These are phyloP conservation scores for Tortrix viridana DNA, from an alignment of 2,888 invertebrate species.

Conservation along the genomic window DNA sequence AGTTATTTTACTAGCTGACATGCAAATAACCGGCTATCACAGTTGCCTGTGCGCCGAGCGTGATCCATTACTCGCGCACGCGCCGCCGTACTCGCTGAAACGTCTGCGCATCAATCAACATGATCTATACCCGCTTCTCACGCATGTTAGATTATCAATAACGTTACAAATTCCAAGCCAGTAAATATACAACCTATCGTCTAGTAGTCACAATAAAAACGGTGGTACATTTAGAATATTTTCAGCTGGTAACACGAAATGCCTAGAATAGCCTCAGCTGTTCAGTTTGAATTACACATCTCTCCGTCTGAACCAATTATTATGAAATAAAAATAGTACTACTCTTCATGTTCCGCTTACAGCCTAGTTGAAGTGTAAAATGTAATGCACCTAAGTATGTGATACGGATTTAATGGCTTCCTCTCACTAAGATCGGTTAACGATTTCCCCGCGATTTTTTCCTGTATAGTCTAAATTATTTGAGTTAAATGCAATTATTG, in stretches of 20 bases:
- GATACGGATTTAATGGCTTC: constrained; percentile 24
- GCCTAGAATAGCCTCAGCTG: too few relatives aligned
- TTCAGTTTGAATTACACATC: too few relatives aligned
- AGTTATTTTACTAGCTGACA: constrained; percentile 19
- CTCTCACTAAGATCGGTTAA: constrained; percentile 10
- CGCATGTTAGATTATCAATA: constrained; percentile 16
- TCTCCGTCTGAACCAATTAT: not conserved
- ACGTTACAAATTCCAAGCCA: not conserved
- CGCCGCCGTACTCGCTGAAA: constrained; percentile 6
- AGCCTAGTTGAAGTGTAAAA: constrained; percentile 9
- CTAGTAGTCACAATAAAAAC: too few relatives aligned
- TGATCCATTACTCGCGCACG: constrained; percentile 17
- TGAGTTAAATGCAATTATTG: not conserved
- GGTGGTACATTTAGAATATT: too few relatives aligned
- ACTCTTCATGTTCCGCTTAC: not conserved
- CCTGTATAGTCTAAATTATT: constrained; percentile 10
- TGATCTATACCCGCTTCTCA: constrained; percentile 27
- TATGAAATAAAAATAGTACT: not conserved
- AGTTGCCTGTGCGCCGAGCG: constrained; percentile 3
- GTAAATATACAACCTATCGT: too few relatives aligned
- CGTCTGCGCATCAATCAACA: constrained; percentile 17
- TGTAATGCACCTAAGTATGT: constrained; percentile 17
- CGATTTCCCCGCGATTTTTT: constrained; percentile 14
- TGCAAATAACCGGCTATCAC: constrained; percentile 26
- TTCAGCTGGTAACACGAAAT: too few relatives aligned